Percentiles rank a stretch among this genome's conserved stretches.
Conservation (phyloP, 2,797 vertebrate genomes). For the Harpagifer antarcticus region DNA sequence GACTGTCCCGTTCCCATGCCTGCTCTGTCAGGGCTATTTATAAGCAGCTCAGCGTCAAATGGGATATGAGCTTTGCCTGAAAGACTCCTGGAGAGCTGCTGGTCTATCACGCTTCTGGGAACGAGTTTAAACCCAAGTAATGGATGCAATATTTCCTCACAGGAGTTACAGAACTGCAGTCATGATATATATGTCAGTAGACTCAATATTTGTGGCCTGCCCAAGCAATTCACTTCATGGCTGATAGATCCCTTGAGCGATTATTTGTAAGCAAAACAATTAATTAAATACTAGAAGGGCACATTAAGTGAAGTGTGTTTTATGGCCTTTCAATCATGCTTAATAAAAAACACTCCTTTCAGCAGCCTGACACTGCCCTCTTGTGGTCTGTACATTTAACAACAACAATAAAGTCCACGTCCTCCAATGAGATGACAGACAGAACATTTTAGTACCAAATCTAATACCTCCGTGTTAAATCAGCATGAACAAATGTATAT, state of each 20-base stretch:
- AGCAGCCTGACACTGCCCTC: constrained; percentile 68
- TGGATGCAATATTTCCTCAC: constrained; percentile 49
- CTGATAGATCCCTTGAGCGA: neutral
- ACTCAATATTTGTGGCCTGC: constrained; percentile 8
- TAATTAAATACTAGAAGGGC: constrained; percentile 25
- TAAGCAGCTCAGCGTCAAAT: constrained; percentile 70
- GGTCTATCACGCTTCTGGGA: constrained; percentile 58
- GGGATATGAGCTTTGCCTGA: constrained; percentile 79
- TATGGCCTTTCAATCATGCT: constrained; percentile 10
- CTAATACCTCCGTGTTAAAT: constrained; percentile 29
- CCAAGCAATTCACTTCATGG: constrained; percentile 2
- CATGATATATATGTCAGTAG: neutral
- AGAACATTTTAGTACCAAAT: constrained; percentile 20
- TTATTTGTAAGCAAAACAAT: constrained; percentile 26
- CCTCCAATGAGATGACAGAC: constrained; percentile 8
- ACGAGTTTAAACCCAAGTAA: constrained; percentile 58
- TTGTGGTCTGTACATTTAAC: constrained; percentile 58
- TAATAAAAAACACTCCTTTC: neutral
- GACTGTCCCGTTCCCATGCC: constrained; percentile 73
- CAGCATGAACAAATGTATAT: neutral
- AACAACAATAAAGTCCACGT: constrained; percentile 23
- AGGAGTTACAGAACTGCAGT: constrained; percentile 35
- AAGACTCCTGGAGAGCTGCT: constrained; percentile 72
- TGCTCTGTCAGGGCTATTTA: constrained; percentile 79
- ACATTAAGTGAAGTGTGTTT: constrained; percentile 8